Evolutionary conservation across 2,888 invertebrate genomes (phyloP), one percentile per base, ranked within the genome.

Genomic region (Spicauda simplicius): DNA sequence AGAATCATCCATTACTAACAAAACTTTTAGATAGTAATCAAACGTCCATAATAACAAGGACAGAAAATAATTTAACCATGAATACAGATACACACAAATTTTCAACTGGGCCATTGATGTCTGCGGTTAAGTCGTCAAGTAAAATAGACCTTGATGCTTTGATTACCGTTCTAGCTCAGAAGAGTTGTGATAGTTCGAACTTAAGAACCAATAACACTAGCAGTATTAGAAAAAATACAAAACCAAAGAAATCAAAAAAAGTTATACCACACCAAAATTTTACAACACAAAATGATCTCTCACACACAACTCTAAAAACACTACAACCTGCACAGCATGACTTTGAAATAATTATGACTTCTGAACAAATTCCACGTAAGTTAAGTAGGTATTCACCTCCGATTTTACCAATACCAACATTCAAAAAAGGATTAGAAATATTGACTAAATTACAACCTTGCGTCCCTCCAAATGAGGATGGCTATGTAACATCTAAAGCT

Each of bases 391-490:
- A 90, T 73, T 88, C 88, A 0, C 78, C 86, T 2, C 82, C 89
- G 1, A 85, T 89, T 67, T 77, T 87, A 52, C 87, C 88, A 0
- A 89, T 88, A 74, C 83, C 84, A 1, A 80, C 84, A 1, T 86
- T 77, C 64, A 71, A 80, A 57, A 78, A 77, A 64, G 73, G 73
- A 6, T 72, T 78, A n/a, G 72, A 78, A 64, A 64, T 71, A 12
- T 57, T 74, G 14, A 58, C 70, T 19, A 53, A 68, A 1, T 16
- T 61, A 41, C 20, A 56, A 8, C 33, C n/a, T 14, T 19, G 18
- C 10, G 18, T 50, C 12, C 33, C 33, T 33, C 2, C 14, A 0
- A 30, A 33, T 33, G 18, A 52, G 8, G 7, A 52, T 33, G 12
- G 7, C n/a, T n/a, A 6, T 45, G 0, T 7, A n/a, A 45, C n/a